Evolutionary conservation across 2,113 vertebrate genomes (phyloP).

Genomic region (Lagenorhynchus albirostris): DNA sequence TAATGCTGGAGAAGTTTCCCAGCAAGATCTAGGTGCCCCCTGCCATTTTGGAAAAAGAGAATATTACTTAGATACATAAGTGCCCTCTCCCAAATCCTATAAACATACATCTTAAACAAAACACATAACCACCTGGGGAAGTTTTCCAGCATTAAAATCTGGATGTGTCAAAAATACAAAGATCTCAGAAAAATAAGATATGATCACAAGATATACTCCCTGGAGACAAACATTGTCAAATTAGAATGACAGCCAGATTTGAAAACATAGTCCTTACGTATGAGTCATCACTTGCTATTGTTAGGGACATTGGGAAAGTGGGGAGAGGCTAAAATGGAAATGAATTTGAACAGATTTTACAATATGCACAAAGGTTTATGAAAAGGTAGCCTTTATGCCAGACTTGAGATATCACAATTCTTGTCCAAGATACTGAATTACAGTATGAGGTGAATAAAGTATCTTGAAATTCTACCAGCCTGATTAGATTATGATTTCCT

Average conservation of each 20-base stretch:
- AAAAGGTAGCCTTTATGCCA: not conserved
- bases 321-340: not conserved
- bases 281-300: not conserved
- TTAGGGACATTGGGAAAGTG: not conserved
- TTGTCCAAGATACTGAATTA: not conserved
- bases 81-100: not conserved
- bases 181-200: not conserved
- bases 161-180: not conserved
- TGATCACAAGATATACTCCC: not conserved
- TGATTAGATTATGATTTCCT: not conserved
- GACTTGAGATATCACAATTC: not conserved
- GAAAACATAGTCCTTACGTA: not conserved
- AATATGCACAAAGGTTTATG: not conserved
- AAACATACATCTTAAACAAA: not conserved
- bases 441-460: not conserved
- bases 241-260: not conserved
- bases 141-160: not conserved
- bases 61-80: not conserved
- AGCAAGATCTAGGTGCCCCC: not conserved
- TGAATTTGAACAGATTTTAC: not conserved
- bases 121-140: not conserved
- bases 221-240: not conserved
- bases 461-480: not conserved
- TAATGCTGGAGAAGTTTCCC: not conserved
- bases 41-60: not conserved